Base-by-base conservation (phyloP, 2,113 vertebrate species). In the Cichladusa arquata region DNA sequence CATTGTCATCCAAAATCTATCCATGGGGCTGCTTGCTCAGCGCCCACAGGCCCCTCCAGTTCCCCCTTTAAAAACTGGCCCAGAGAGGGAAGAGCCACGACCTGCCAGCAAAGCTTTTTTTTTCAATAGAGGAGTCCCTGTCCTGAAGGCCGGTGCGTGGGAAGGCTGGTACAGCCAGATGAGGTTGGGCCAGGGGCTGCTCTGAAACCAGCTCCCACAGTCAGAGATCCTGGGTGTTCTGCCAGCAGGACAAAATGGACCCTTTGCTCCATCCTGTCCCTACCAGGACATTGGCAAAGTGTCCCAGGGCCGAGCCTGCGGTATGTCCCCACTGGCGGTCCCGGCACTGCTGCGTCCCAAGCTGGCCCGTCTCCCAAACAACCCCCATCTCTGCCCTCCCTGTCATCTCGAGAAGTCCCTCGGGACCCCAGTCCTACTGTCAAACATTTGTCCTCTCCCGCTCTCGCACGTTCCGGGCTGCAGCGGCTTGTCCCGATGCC, bases 171-270 rank as follows among this genome's bases (percentile, higher is more conserved):
- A 91, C 77, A 54, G 95, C 81, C 95, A 77, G 64, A 88, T 34
- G 91, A 94, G 88, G 40, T n/a, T 2, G 7, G 62, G 93, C 89
- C 91, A 90, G 86, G 71, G 72, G 28, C 91, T n/a, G 70, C 38
- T 14, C 44, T 1, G 12, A 40, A 50, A 45, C n/a, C 2, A 5
- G 64, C 78, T 84, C 65, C 14, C 19, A 42, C 40, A 20, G 50
- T n/a, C 2, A 0, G 78, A 81, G 79, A 64, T 67, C 33, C 34
- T 3, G 53, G 29, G 31, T 57, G 47, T 47, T 54, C 48, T 2
- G 19, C 94, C 70, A 79, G 88, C 57, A 78, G 71, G 25, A 74
- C 51, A 79, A 90, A 88, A 83, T 1, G 76, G 60, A 28, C 28
- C 65, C 44, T 34, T 76, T 19, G 34, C 82, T 58, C 70, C 2